Percentiles rank a stretch among this genome's conserved stretches.
phyloP scores from a whole-genome alignment of 2,797 vertebrate genomes.

The Numenius phaeopus region DNA sequence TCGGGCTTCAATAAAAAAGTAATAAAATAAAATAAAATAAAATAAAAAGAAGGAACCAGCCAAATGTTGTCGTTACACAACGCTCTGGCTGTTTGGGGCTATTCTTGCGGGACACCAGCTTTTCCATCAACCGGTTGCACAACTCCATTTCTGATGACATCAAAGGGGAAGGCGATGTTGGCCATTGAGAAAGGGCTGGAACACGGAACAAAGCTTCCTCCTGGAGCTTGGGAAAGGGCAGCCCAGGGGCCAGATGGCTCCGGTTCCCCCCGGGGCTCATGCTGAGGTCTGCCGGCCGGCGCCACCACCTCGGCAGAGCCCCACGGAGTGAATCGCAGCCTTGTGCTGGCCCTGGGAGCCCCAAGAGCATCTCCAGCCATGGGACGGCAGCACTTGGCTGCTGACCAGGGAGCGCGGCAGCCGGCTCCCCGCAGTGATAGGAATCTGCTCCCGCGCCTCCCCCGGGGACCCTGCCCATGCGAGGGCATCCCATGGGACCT shows the following conservation, averaged over 20 bases:
- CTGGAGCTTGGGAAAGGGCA: conserved; percentile 20
- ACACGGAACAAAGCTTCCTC: neutral
- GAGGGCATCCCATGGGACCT: neutral
- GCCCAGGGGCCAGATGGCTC: neutral
- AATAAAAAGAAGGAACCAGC: neutral
- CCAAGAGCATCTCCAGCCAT: accelerated
- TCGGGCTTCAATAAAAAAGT: neutral
- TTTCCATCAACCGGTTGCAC: neutral
- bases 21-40: neutral
- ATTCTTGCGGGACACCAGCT: neutral
- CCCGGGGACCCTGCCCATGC: accelerated
- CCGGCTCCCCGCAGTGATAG: neutral
- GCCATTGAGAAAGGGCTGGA: neutral
- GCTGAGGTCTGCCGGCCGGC: neutral
- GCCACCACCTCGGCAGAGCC: neutral
- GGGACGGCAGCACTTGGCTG: neutral
- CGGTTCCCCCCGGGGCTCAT: accelerated
- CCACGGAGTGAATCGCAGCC: neutral
- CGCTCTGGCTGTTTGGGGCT: neutral
- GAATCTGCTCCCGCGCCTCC: neutral
- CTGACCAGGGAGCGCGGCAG: neutral
- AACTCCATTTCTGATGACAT: neutral
- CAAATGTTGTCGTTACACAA: neutral
- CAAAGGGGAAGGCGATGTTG: neutral
- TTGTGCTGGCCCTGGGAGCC: neutral